Evolutionary conservation across 2,888 invertebrate genomes (phyloP).

Genomic region (Bhutanitis thaidina): DNA sequence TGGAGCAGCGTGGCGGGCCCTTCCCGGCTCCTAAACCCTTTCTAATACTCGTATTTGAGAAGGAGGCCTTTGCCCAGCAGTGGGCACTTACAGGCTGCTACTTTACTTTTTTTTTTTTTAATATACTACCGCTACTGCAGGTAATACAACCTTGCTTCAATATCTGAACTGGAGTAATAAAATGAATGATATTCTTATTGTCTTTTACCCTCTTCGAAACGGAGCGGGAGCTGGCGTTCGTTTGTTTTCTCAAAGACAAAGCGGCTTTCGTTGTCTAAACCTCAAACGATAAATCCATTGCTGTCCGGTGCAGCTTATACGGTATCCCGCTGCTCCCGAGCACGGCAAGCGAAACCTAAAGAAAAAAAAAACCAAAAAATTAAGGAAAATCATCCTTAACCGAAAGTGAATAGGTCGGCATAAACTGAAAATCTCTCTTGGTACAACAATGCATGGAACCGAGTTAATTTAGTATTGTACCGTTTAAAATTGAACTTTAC

Average conservation of each 20-base stretch:
- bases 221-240: constrained; percentile 35
- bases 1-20: too few species aligned
- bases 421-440: constrained; percentile 5
- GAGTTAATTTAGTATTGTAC: constrained; percentile 8
- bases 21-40: too few species aligned
- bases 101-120: too few species aligned
- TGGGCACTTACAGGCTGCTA: too few species aligned
- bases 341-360: constrained; percentile 1
- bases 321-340: constrained; percentile 22
- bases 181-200: constrained; percentile 20
- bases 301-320: constrained; percentile 63
- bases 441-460: not conserved
- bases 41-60: too few species aligned
- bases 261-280: constrained; percentile 62
- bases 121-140: too few species aligned
- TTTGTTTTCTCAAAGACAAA: constrained; percentile 66
- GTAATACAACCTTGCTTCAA: too few species aligned
- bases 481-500: constrained; percentile 4
- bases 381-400: constrained; percentile 25
- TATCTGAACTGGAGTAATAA: not conserved
- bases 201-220: constrained; percentile 29
- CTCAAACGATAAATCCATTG: constrained; percentile 67
- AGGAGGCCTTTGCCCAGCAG: too few species aligned
- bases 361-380: constrained; percentile 12
- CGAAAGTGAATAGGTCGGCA: not conserved